Percentiles rank a stretch among this genome's conserved stretches.
Conservation (phyloP, 2,113 vertebrate genomes). For the Aspidoscelis tigris region DNA sequence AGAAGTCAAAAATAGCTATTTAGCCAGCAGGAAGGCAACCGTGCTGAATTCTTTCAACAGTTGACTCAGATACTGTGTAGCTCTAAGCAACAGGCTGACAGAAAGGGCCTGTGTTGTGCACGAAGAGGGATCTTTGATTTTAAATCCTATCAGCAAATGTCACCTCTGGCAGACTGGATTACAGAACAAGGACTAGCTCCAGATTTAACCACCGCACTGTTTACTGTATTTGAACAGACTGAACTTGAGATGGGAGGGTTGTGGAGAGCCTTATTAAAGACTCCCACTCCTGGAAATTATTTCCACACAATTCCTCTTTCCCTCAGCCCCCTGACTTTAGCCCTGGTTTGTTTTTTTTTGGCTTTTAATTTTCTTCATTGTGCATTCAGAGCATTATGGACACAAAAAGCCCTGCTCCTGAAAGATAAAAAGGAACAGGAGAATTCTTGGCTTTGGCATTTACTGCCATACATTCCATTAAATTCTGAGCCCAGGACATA, state of each 20-base stretch:
- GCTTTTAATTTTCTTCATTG: slow-evolving; percentile 19
- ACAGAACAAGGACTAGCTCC: slow-evolving; percentile 4
- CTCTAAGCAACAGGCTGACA: fast-evolving
- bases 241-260: neutral
- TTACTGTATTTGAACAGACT: slow-evolving; percentile 41
- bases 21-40: neutral
- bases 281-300: slow-evolving; percentile 17
- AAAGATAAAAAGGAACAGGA: slow-evolving; percentile 17
- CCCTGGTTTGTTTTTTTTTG: neutral
- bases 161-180: slow-evolving; percentile 43
- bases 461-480: neutral
- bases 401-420: neutral
- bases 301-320: neutral
- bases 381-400: neutral
- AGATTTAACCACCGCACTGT: slow-evolving; percentile 2
- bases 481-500: slow-evolving; percentile 27
- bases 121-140: slow-evolving; percentile 51
- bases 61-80: slow-evolving; percentile 6
- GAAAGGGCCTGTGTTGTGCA: neutral
- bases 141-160: slow-evolving; percentile 52
- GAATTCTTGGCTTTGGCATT: slow-evolving; percentile 33
- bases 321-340: neutral
- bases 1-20: too few relatives aligned
- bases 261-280: slow-evolving; percentile 31
- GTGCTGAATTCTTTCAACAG: fast-evolving